Evolutionary conservation across 53 echinoderm and acorn worm genomes (phyloP).

Genomic region (Actinopyga echinites): DNA sequence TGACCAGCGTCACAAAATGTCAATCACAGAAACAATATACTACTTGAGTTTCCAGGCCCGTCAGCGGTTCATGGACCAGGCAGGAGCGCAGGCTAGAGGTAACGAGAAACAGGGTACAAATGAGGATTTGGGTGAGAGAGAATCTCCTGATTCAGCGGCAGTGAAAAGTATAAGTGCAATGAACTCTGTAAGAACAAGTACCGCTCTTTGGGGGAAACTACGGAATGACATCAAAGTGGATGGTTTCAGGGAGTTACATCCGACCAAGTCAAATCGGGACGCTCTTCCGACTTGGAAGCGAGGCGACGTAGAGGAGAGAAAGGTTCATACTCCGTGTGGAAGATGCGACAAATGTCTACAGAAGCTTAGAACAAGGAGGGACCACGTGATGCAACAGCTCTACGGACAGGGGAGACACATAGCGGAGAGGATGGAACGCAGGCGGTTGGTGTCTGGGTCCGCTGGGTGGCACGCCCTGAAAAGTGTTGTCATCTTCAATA

Average conservation of each 20-base stretch:
- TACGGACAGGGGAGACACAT: conserved; percentile 56
- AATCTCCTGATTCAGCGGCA: neutral
- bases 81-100: neutral
- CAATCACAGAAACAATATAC: conserved; percentile 16
- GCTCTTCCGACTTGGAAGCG: neutral
- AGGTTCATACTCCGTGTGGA: neutral
- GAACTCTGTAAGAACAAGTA: neutral
- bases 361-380: neutral
- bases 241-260: neutral
- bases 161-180: too few species aligned
- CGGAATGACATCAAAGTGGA: neutral
- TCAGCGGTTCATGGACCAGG: neutral
- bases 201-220: neutral
- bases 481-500: conserved; percentile 15
- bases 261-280: neutral
- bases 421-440: conserved; percentile 47
- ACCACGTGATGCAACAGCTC: conserved; percentile 9
- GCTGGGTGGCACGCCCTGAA: conserved; percentile 15
- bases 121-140: neutral
- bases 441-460: conserved; percentile 32
- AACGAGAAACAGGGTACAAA: neutral
- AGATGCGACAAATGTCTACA: neutral
- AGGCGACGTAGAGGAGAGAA: neutral
- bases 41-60: conserved; percentile 21
- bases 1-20: neutral